Base-by-base conservation (phyloP, 2,797 vertebrate genomes). In the Melanotaenia pygmaea region DNA sequence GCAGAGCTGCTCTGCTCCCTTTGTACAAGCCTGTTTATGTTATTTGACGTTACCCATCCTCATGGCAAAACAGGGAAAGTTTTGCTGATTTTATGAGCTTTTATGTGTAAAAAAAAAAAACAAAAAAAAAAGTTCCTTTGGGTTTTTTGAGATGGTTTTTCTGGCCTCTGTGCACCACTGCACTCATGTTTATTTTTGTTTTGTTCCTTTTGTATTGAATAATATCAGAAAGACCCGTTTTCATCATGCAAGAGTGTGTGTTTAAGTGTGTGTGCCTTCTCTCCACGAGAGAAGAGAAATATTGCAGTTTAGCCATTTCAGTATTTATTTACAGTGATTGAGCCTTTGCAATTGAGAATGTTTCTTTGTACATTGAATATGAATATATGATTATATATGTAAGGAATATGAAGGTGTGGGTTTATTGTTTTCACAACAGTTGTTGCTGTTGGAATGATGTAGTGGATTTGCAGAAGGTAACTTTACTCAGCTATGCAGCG, bases 271-370 rank as follows among this genome's bases (percentile, higher is more conserved):
- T 50, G 54, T 45, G 40, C 72, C 13, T 76, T 79, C 56, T 89
- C 85, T 87, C 68, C 68, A 77, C 58, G 82, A 88, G 84, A 82
- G 74, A 72, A 85, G 84, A 56, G 84, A 90, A 88, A 88, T 86
- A 58, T 94, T 91, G 93, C 95, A 93, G 88, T 95, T 94, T 96
- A 95, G 96, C 95, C 95, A 94, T 94, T 94, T 95, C 96, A 97
- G 96, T 99, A 99, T 99, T 98, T 99, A 98, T 98, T 98, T 96
- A 59, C 94, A 94, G 94, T 94, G 93, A 96, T 95, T 94, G 94
- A 97, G 95, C 95, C 95, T 96, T 94, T 96, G 95, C 94, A 96
- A 95, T 97, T 96, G 95, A 89, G 97, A 98, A 97, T 99, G 97
- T 98, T 97, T 96, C 96, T 97, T 97, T 98, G 96, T 98, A 98